phyloP scores from a whole-genome alignment of 2,797 vertebrate species.

The Macropodus opercularis region DNA sequence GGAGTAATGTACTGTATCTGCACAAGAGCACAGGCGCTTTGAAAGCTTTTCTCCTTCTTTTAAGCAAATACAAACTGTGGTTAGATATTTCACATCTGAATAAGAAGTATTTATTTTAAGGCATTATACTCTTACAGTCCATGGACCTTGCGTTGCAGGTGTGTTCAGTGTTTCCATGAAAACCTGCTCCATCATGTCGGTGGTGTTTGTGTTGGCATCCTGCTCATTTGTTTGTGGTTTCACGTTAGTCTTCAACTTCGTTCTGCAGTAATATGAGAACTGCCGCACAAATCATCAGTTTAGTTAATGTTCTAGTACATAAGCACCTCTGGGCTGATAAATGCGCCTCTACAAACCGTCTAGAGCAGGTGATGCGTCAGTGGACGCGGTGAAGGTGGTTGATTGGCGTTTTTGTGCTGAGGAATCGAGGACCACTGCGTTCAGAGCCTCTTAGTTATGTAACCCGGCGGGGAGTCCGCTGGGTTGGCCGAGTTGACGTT shows the following conservation, averaged over 20 bases:
- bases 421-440: conserved; percentile 9
- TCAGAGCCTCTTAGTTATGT: conserved; percentile 44
- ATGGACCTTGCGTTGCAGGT: neutral
- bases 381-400: neutral
- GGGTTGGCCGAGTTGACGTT: conserved; percentile 63
- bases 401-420: neutral
- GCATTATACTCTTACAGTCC: neutral
- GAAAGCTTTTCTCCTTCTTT: neutral
- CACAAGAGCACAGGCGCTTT: neutral
- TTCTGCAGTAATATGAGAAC: neutral
- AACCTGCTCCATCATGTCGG: neutral
- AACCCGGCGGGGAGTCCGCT: conserved; percentile 33
- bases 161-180: conserved; percentile 31
- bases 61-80: neutral
- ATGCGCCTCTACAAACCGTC: too few relatives aligned
- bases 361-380: neutral
- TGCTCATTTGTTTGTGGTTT: conserved; percentile 47
- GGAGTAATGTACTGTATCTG: too few relatives aligned
- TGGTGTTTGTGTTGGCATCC: conserved; percentile 27
- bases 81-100: neutral
- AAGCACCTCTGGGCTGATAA: too few relatives aligned
- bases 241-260: neutral
- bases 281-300: too few relatives aligned
- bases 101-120: too few relatives aligned
- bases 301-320: too few relatives aligned